phyloP scores from a whole-genome alignment of 2,113 vertebrate genomes.

The Tympanuchus pallidicinctus region DNA sequence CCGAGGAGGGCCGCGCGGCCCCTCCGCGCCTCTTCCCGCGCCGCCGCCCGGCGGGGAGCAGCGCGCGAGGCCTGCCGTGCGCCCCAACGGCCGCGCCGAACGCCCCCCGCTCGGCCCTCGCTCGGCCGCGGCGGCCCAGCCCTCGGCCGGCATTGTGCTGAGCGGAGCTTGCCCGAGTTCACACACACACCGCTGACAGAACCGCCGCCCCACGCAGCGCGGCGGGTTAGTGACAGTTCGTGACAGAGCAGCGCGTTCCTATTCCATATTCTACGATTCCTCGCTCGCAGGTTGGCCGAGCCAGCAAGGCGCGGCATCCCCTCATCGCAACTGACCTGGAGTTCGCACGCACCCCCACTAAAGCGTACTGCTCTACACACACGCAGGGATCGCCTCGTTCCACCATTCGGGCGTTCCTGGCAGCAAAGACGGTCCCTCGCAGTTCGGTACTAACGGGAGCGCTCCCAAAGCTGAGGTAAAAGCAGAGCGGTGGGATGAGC shows the following conservation, averaged over 20 bases:
- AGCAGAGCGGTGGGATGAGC: no score
- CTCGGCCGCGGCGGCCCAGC: no score
- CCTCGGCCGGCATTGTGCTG: no score
- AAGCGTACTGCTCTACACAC: background rate
- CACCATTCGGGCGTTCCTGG: background rate
- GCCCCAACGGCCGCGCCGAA: no score
- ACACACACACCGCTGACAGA: background rate
- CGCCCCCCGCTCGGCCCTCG: no score
- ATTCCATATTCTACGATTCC: background rate
- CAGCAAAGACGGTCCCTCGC: background rate
- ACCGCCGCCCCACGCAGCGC: background rate
- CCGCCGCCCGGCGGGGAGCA: no score
- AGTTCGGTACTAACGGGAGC: background rate
- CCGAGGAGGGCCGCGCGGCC: no score
- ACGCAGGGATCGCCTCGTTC: accelerated
- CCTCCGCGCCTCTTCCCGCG: no score
- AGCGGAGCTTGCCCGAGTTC: no score
- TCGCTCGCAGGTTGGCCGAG: background rate
- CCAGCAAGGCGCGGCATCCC: background rate
- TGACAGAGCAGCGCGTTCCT: background rate
- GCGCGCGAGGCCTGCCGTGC: no score
- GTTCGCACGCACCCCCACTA: background rate
- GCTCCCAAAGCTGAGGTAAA: no score
- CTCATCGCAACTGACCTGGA: background rate
- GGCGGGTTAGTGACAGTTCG: background rate